Evolutionary conservation across 2,797 vertebrate species (phyloP), one percentile per base, ranked within the genome.

Genomic region (Botia kubotai): DNA sequence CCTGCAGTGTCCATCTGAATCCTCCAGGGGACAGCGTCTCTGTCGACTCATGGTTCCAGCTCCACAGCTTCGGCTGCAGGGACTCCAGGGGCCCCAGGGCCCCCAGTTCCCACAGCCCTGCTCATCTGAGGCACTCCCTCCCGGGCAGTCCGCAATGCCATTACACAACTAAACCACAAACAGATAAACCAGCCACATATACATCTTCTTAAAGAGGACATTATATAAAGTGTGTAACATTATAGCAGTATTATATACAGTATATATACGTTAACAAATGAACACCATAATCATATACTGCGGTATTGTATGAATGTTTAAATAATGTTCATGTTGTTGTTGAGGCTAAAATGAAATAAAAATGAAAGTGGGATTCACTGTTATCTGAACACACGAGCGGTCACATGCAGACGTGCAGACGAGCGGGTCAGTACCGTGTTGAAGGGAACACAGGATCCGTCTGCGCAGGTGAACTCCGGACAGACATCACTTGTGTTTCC

Each of bases 121-220:
- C 90, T 95, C 96, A 75, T 94, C 97, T 0, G 84, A 88, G 2
- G 91, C 84, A 6, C 71, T 75, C 17, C 77, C 86, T 0, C 46
- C 74, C 0, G 85, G 81, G 14, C 97, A 98, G 76, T 97, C 95
- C 0, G 86, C 86, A 60, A 93, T 85, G 0, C 94, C 94, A 0
- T 97, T 92, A 76, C 97, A 98, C 69, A 97, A 95, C 96, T 97
- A 75, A n/a, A 66, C 23, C 60, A 71, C n/a, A 79, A n/a, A 67
- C n/a, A 77, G 7, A 67, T 13, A 7, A 57, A 52, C 48, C 6
- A 7, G 39, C 6, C 39, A 6, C 8, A 43, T 6, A 43, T 7
- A 7, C 39, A 43, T 8, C 39, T 43, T 6, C 6, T 7, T 43
- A 43, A 43, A 43, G 33, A 26, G 33, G 33, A 33, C 33, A 33